Percentiles rank a stretch among this genome's conserved stretches.
These are phyloP conservation scores for Fulmarus glacialis DNA, from an alignment of 2,113 vertebrate genomes.

Conservation along the genomic window DNA sequence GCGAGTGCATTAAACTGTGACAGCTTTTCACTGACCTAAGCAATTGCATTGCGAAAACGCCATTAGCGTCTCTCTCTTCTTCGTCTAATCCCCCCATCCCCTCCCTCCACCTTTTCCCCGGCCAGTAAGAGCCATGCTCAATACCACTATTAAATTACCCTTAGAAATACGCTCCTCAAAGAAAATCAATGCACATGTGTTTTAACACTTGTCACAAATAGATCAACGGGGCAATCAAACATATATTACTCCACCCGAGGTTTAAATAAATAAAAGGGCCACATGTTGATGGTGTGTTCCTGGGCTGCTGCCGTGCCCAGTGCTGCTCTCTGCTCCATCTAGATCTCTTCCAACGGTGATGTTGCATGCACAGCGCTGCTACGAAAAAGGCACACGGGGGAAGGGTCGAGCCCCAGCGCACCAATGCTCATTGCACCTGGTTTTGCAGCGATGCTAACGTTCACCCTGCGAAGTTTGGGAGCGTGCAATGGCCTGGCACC, in stretches of 20 bases:
- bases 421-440: rapidly evolving
- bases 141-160: slow-evolving; percentile 79
- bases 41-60: slow-evolving; percentile 75
- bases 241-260: slow-evolving; percentile 56
- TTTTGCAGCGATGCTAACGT: rapidly evolving
- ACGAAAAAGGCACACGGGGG: not conserved
- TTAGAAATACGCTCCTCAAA: slow-evolving; percentile 75
- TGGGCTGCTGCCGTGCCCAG: rapidly evolving
- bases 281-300: not conserved
- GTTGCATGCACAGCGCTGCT: rapidly evolving
- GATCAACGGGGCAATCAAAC: slow-evolving; percentile 73
- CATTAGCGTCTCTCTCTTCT: slow-evolving; percentile 73
- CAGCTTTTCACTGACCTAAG: slow-evolving; percentile 80
- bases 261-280: slow-evolving; percentile 55
- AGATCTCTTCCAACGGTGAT: not conserved
- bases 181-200: slow-evolving; percentile 79
- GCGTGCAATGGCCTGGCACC: rapidly evolving
- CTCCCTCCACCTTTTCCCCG: not conserved
- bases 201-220: slow-evolving; percentile 78
- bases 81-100: slow-evolving; percentile 55
- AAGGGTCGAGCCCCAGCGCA: rapidly evolving
- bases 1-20: slow-evolving; percentile 73
- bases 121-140: slow-evolving; percentile 71
- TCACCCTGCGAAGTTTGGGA: rapidly evolving
- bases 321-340: not conserved